Evolutionary conservation across 2,797 vertebrate genomes (phyloP).

Genomic region (Carduelis carduelis): DNA sequence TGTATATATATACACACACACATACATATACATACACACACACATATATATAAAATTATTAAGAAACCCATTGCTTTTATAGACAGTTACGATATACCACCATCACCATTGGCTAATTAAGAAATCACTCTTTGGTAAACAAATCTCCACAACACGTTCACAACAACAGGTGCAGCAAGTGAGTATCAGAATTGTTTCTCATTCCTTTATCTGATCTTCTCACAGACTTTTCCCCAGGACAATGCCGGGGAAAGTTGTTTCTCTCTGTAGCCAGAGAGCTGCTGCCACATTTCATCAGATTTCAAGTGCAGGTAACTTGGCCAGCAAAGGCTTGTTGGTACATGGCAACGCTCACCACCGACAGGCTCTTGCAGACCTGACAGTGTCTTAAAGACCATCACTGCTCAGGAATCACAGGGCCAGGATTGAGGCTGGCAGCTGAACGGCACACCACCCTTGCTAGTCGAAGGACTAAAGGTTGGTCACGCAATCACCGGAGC

Average conservation of each 20-base stretch:
- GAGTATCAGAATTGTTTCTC: neutral
- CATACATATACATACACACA: too few relatives aligned
- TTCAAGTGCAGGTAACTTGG: fast-evolving
- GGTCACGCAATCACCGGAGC: fast-evolving
- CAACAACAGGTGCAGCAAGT: neutral
- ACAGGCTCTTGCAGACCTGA: neutral
- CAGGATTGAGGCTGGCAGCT: fast-evolving
- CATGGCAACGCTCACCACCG: fast-evolving
- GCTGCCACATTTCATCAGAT: neutral
- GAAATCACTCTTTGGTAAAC: neutral
- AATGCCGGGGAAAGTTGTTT: neutral
- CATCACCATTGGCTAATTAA: neutral
- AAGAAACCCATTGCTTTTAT: neutral
- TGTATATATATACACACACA: too few relatives aligned
- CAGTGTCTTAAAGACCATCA: fast-evolving
- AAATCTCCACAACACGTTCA: neutral
- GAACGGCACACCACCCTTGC: neutral
- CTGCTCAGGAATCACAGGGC: fast-evolving
- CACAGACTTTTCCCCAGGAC: neutral
- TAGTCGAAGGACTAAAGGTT: fast-evolving
- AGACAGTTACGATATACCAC: neutral
- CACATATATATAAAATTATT: neutral
- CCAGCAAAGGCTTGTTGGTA: neutral
- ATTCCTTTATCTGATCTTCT: neutral
- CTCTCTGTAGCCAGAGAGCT: neutral